These are phyloP conservation scores for Galaxias olidus DNA, from an alignment of 2,797 vertebrate genomes.

Conservation along the genomic window DNA sequence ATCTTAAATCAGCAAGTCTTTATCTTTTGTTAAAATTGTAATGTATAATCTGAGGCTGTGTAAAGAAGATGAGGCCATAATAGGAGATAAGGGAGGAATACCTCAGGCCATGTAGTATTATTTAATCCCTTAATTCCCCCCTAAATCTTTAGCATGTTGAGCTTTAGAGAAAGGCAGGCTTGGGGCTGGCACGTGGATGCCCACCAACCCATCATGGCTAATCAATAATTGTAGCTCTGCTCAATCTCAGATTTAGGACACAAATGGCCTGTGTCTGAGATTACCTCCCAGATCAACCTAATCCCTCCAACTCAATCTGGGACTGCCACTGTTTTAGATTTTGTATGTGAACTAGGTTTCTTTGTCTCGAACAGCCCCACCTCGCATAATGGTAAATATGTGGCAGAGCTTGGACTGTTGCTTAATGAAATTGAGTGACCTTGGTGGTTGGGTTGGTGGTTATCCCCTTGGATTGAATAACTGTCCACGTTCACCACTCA, in stretches of 20 bases:
- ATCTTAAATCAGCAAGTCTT: too few relatives aligned
- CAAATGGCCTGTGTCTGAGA: constrained; percentile 57
- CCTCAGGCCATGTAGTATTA: constrained; percentile 54
- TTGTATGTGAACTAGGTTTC: too few relatives aligned
- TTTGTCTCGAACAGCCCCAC: too few relatives aligned
- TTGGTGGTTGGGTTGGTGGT: too few relatives aligned
- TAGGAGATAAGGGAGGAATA: constrained; percentile 67
- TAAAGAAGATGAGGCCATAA: constrained; percentile 25
- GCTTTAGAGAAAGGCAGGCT: constrained; percentile 57
- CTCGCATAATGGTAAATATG: too few relatives aligned
- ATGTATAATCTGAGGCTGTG: too few relatives aligned
- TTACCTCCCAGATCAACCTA: constrained; percentile 61
- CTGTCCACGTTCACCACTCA: too few relatives aligned
- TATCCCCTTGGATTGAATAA: too few relatives aligned
- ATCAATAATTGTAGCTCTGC: constrained; percentile 54
- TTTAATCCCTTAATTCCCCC: constrained; percentile 75
- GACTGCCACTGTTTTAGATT: constrained; percentile 13
- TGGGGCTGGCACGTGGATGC: constrained; percentile 57
- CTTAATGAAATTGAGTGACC: too few relatives aligned
- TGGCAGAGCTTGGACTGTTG: too few relatives aligned
- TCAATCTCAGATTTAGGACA: constrained; percentile 51
- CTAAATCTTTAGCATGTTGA: constrained; percentile 63
- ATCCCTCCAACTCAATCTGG: constrained; percentile 62
- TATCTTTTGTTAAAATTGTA: too few relatives aligned
- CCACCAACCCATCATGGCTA: constrained; percentile 58